These are phyloP conservation scores for Melitaea cinxia DNA, from an alignment of 1,140 invertebrate species.

Conservation along the genomic window DNA sequence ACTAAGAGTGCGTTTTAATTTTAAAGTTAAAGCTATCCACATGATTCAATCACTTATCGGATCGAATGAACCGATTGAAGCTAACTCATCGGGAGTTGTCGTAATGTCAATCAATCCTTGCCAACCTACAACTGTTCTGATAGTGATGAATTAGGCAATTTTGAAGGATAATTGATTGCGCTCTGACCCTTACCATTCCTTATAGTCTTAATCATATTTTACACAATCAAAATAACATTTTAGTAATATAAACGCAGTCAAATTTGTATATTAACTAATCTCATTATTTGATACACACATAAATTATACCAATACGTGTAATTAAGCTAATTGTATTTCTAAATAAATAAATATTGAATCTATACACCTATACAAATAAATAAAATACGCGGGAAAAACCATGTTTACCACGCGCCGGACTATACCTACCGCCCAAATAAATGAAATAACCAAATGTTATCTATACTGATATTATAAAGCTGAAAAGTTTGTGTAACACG, in stretches of 20 bases:
- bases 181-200: conserved; percentile 20
- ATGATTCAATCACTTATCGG: not conserved
- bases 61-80: not conserved
- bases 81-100: conserved; percentile 17
- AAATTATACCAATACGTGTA: too few relatives aligned
- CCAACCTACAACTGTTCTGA: conserved; percentile 24
- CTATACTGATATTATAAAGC: too few relatives aligned
- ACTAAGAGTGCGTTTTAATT: too few relatives aligned
- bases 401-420: too few relatives aligned
- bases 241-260: not conserved
- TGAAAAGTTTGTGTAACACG: too few relatives aligned
- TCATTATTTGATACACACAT: too few relatives aligned
- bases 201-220: not conserved
- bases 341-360: too few relatives aligned
- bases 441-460: too few relatives aligned
- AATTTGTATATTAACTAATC: not conserved
- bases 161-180: conserved; percentile 29
- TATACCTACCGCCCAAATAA: too few relatives aligned
- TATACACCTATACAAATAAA: too few relatives aligned
- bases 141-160: conserved; percentile 36
- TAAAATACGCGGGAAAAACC: too few relatives aligned
- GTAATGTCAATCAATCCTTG: conserved; percentile 32
- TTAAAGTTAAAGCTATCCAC: not conserved
- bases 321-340: too few relatives aligned
- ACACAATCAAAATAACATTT: not conserved